Conservation (phyloP, 2,888 invertebrate species). For the Diogma glabrata region DNA sequence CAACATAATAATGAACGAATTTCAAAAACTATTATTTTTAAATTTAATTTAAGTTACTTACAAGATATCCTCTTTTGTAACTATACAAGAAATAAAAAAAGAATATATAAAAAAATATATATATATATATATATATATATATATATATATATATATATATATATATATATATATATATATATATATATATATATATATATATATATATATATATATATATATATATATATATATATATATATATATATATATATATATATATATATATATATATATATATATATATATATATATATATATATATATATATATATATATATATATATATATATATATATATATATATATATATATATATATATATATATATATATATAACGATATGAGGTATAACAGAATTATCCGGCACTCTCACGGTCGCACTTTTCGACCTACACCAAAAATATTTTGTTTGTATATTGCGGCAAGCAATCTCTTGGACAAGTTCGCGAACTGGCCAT, state of each 20-base stretch:
- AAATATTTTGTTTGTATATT: no score
- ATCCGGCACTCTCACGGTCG: no score
- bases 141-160: background rate
- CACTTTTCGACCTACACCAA: no score
- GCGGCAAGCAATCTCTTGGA: no score
- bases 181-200: background rate
- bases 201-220: background rate
- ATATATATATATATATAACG: background rate
- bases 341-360: background rate
- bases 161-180: background rate
- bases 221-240: background rate
- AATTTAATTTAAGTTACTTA: no score
- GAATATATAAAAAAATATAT: background rate
- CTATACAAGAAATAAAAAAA: no score
- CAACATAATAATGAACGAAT: no score
- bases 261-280: background rate
- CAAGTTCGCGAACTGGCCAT: no score
- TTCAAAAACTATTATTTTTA: no score
- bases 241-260: background rate
- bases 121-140: background rate
- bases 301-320: background rate
- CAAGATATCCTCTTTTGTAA: no score
- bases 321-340: background rate
- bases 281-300: background rate
- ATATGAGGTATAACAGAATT: no score